A percentile compares a stretch with the other conserved stretches of the same genome.
Conservation (phyloP, 1,140 invertebrate genomes). For the Hycleus cichorii region DNA sequence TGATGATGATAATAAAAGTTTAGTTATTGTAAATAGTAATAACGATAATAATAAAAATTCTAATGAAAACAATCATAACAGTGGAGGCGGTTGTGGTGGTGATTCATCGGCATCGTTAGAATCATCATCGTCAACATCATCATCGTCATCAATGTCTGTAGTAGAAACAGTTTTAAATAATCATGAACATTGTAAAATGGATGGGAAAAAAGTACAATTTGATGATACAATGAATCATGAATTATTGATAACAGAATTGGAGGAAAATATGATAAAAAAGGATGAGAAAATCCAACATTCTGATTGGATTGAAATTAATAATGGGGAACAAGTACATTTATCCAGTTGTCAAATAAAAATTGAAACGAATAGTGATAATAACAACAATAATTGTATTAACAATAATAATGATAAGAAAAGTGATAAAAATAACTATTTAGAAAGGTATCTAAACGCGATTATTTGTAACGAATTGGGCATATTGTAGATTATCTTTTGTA, state of each 20-base stretch:
- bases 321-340: slow-evolving; percentile 39
- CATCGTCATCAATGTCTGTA: background rate
- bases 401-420: slow-evolving; percentile 1
- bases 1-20: background rate
- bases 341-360: slow-evolving; percentile 44
- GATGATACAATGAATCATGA: slow-evolving; percentile 53
- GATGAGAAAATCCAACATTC: slow-evolving; percentile 42
- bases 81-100: background rate
- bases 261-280: slow-evolving; percentile 46
- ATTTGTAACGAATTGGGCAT: too few species aligned
- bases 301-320: slow-evolving; percentile 42
- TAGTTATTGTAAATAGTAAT: background rate
- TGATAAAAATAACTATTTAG: background rate
- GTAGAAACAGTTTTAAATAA: background rate
- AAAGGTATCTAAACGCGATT: background rate
- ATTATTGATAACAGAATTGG: slow-evolving; percentile 49
- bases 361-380: slow-evolving; percentile 25
- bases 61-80: background rate
- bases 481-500: too few species aligned
- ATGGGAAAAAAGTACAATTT: slow-evolving; percentile 37
- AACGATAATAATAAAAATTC: background rate
- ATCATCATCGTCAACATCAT: background rate
- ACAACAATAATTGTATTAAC: background rate
- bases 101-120: background rate
- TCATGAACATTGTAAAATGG: slow-evolving; percentile 16